Evolutionary conservation across 2,888 invertebrate species (phyloP), one percentile per base, ranked within the genome.

Genomic region (Rugalucina vietnamica): DNA sequence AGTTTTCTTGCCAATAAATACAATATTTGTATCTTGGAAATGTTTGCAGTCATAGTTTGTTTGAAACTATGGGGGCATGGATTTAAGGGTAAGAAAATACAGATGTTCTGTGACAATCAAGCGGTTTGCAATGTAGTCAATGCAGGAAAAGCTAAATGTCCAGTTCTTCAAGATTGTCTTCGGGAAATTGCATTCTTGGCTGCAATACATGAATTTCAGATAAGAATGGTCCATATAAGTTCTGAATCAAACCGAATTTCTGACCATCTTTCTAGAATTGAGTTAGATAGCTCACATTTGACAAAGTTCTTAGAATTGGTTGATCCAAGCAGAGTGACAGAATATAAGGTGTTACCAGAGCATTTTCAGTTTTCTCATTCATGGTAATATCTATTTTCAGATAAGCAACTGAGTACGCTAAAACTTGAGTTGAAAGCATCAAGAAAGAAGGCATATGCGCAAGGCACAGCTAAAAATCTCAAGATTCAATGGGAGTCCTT

Each of bases 361-460:
- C 1, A 24, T 37, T 78, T 78, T 60, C 3, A 34, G 14, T 54
- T 78, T 34, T 2, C 12, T 21, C 32, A 65, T 39, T 3, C 21
- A 4, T 76, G 76, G 76, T 76, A 60, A 34, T 60, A 60, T 5
- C 39, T 60, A 3, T 18, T 74, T 76, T 57, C 76, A 60, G 76
- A 76, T 37, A 14, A 24, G 2, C n/a, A 76, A 21, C 12, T 76
- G 39, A 1, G 5, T 14, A 27, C 8, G 32, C 37, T 76, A 36
- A 76, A 60, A 49, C 10, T 1, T 29, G 76, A 60, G 37, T 27
- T 39, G 14, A 37, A 29, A 34, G 12, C 1, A 4, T 50, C 57
- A 34, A 32, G n/a, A n/a, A 65, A 10, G 24, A 27, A 76, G 8
- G 76, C 76, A 5, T 76, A 60, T 60, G 60, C 60, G 3, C 39